Base-by-base conservation (phyloP, 2,113 vertebrate species). In the Garra rufa region DNA sequence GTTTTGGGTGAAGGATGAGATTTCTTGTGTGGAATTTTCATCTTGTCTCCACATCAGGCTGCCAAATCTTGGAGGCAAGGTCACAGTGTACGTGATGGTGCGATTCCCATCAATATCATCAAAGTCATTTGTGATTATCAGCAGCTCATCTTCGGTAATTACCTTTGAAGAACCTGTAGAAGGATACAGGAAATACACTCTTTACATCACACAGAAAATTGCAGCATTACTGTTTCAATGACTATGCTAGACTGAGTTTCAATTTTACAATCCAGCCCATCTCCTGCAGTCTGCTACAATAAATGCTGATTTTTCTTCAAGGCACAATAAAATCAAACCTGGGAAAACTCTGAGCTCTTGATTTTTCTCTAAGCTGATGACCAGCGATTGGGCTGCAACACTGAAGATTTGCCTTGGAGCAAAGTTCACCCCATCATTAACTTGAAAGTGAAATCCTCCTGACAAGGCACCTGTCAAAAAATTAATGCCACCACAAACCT, bases 391-490 rank as follows among this genome's bases (percentile, higher is more conserved):
- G 79, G 96, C 96, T 0, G 92, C 94, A 78, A 96, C 92, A 86
- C 94, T 96, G 87, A 98, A 97, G 88, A 95, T 96, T 83, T 97
- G 95, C 5, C 83, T 85, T 67, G 95, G 94, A 85, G 95, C 94
- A 77, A 95, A 95, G 89, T 97, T 97, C 87, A 97, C 87, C 9
- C 97, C 96, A 14, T 98, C 96, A 15, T 96, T 97, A 71, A 97
- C 95, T 86, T 97, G 96, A 86, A 99, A 98, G 89, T 73, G 96
- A 92, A 98, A 99, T 41, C 96, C 95, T 81, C 96, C 97, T 1
- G 94, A 95, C 89, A 92, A 81, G 19, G 95, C 86, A 87, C 97
- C 97, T 99, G 87, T 24, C 89, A 85, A 89, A 74, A 69, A 14
- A 77, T 69, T n/a, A 81, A 61, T 9, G 30, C 41, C n/a, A 43